Base-by-base conservation (phyloP, 2,797 vertebrate genomes). In the Muscicapa comitata region DNA sequence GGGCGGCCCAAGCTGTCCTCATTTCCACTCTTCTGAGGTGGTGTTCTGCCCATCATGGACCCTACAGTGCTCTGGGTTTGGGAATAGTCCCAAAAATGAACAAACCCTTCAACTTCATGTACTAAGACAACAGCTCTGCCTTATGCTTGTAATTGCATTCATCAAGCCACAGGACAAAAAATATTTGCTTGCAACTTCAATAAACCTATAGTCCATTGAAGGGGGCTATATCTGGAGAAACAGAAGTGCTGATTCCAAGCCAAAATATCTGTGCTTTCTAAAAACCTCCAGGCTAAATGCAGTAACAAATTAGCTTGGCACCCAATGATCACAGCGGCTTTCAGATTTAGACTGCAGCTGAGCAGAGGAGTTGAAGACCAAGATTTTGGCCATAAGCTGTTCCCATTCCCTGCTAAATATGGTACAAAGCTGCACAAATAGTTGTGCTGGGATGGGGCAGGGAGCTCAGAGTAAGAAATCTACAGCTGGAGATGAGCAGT, bases 171-270 rank as follows among this genome's bases (percentile, higher is more conserved):
- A 72, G 13, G 65, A 74, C 12, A 74, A 80, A 87, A 76, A 57
- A 31, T 6, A 10, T 6, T 51, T 61, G 11, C 65, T 71, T 57
- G 17, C 9, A 74, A 35, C 42, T 63, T 63, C 42, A 63, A 11
- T 35, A n/a, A 2, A 2, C 19, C 11, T 42, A 4, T 6, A 59
- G 29, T 10, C 21, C 31, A 7, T 51, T 0, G 0, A 75, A 75
- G 4, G 3, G 19, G n/a, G 17, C 5, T 8, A 4, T 75, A 51
- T n/a, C 23, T 65, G 42, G 45, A 68, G 42, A 66, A 53, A 19
- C 2, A 40, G 43, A 50, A 40, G 17, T 29, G 8, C n/a, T 81
- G 20, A 51, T 84, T 84, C 28, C 18, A 61, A 57, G 20, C 4
- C 17, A 68, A 67, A 88, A 72, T 33, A 2, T 28, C 42, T 66